Conservation (phyloP, 1,140 invertebrate genomes). For the Triops cancriformis region DNA sequence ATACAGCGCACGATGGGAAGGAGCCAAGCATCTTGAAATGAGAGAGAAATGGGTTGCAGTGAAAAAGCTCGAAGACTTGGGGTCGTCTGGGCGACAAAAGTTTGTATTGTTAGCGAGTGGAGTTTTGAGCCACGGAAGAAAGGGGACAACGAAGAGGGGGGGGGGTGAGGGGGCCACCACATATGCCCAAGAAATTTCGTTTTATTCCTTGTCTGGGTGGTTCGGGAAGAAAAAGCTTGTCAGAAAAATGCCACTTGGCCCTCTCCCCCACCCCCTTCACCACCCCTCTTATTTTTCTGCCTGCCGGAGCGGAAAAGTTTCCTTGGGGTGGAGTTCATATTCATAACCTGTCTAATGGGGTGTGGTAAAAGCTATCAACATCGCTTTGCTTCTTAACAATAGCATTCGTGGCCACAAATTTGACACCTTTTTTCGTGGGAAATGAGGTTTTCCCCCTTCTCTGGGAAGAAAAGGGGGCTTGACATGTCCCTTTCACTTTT, state of each 20-base stretch:
- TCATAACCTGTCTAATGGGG: slow-evolving; percentile 10
- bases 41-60: slow-evolving; percentile 6
- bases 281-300: not conserved
- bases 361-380: slow-evolving; percentile 5
- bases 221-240: not conserved
- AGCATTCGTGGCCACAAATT: not conserved
- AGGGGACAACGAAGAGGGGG: not conserved
- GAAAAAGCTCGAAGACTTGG: not conserved
- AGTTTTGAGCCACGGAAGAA: not conserved
- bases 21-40: not conserved
- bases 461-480: too few relatives aligned
- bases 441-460: not conserved
- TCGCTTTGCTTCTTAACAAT: not conserved
- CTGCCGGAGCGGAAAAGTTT: slow-evolving; percentile 4
- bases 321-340: slow-evolving; percentile 7
- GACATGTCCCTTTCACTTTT: too few relatives aligned
- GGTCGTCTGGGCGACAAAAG: not conserved
- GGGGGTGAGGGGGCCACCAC: not conserved
- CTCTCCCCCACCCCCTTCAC: not conserved
- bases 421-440: slow-evolving; percentile 4
- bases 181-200: not conserved
- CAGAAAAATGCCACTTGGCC: not conserved
- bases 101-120: not conserved
- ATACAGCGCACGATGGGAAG: not conserved
- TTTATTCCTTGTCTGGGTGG: not conserved